phyloP scores from a whole-genome alignment of 1,140 invertebrate species.

The Lysiphlebus fabarum region DNA sequence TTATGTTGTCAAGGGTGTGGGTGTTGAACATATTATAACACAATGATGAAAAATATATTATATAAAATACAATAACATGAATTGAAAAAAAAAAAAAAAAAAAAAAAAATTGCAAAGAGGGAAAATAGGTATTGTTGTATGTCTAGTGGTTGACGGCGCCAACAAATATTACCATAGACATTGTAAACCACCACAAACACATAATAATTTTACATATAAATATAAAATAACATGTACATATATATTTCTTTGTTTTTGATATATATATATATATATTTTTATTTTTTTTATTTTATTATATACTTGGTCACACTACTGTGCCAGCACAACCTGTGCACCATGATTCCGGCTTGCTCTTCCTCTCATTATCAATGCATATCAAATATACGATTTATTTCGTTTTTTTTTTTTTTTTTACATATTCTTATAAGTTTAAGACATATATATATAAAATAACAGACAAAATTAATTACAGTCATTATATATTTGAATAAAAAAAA shows the following conservation, averaged over 20 bases:
- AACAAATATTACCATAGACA: constrained; percentile 42
- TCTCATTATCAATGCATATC: too few species aligned
- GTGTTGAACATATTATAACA: too few species aligned
- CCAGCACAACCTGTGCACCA: constrained; percentile 38
- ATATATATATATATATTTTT: too few species aligned
- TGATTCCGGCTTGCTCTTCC: constrained; percentile 31
- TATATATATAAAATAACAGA: too few species aligned
- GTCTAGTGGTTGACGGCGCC: constrained; percentile 41
- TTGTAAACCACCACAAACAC: constrained; percentile 17
- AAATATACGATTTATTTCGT: too few species aligned
- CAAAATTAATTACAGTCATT: too few species aligned
- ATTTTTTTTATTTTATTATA: not conserved
- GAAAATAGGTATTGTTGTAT: constrained; percentile 42
- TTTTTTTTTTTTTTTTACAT: not conserved
- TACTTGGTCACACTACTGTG: constrained; percentile 13
- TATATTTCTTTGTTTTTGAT: not conserved
- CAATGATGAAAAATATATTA: too few species aligned
- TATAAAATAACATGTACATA: not conserved
- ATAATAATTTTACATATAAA: not conserved
- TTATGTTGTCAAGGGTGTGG: too few species aligned
- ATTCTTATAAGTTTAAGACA: too few species aligned
- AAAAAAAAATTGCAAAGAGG: constrained; percentile 3
- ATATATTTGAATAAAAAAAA: too few species aligned
- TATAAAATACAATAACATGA: too few species aligned
- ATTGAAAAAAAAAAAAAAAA: too few species aligned